Percentiles rank a stretch among this genome's conserved stretches.
Conservation (phyloP, 1,140 invertebrate species). For the Aphelinus certus region DNA sequence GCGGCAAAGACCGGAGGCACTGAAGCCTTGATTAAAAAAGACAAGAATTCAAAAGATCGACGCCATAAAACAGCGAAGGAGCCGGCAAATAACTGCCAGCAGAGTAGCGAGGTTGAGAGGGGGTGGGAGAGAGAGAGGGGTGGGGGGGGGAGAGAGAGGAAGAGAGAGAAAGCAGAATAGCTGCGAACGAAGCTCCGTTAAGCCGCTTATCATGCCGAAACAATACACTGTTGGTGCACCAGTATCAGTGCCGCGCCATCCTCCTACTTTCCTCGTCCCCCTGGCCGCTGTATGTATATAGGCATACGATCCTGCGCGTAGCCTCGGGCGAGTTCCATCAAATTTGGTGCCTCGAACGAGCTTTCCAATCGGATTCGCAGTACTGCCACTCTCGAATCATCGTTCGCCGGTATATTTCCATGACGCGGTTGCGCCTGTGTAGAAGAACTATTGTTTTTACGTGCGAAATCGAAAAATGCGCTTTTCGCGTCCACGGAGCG, state of each 20-base stretch:
- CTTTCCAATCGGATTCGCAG: conserved; percentile 48
- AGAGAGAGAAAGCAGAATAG: conserved; percentile 26
- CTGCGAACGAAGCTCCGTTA: conserved; percentile 63
- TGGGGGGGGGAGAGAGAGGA: conserved; percentile 1
- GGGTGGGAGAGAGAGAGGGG: not conserved
- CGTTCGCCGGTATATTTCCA: not conserved
- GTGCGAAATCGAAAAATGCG: too few species aligned
- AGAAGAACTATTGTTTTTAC: too few species aligned
- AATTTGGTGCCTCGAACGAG: conserved; percentile 55
- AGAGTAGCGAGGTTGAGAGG: too few species aligned
- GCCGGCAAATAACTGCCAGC: too few species aligned
- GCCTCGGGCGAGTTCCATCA: conserved; percentile 52
- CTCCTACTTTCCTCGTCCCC: conserved; percentile 17
- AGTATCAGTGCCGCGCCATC: conserved; percentile 59
- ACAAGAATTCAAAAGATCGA: too few species aligned
- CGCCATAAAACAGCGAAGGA: too few species aligned
- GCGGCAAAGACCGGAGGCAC: not conserved
- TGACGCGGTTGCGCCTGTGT: not conserved
- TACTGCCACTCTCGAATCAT: not conserved
- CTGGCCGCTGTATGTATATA: not conserved
- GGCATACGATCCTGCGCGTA: conserved; percentile 10
- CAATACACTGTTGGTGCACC: conserved; percentile 67
- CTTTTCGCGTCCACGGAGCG: too few species aligned
- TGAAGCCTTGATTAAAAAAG: not conserved
- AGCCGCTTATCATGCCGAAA: conserved; percentile 68